phyloP scores from a whole-genome alignment of 2,113 vertebrate genomes.

The Rafetus swinhoei region DNA sequence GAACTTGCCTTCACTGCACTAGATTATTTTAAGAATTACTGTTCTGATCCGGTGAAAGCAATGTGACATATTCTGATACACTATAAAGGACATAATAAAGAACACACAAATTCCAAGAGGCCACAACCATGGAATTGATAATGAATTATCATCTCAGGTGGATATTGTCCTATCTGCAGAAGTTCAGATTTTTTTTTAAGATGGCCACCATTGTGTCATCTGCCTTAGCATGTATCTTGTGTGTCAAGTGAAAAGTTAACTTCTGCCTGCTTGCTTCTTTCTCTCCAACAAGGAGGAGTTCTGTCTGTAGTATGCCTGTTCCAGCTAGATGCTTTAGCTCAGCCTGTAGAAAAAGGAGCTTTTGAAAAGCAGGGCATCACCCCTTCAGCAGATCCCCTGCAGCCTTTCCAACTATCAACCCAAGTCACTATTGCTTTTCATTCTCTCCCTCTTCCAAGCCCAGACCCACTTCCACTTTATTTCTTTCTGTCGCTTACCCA shows the following conservation, averaged over 20 bases:
- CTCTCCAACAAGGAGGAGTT: not conserved
- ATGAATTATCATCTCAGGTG: rapidly evolving
- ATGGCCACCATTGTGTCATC: not conserved
- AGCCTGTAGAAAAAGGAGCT: not conserved
- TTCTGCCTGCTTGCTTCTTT: not conserved
- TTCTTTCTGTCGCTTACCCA: not conserved
- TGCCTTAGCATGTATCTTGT: not conserved
- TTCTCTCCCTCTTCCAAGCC: not conserved
- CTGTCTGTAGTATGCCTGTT: rapidly evolving
- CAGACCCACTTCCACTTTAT: not conserved
- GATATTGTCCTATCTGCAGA: not conserved
- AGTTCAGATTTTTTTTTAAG: not conserved
- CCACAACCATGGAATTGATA: not conserved
- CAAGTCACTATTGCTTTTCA: not conserved
- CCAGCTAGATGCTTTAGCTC: not conserved
- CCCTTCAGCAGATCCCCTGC: not conserved
- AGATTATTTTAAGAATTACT: not conserved
- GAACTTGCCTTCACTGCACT: not conserved
- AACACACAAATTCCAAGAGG: not conserved
- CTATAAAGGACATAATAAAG: not conserved
- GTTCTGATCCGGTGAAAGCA: not conserved
- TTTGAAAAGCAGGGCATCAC: not conserved
- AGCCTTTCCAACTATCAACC: not conserved
- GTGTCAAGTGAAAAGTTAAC: rapidly evolving
- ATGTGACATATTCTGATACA: not conserved